Conservation (phyloP, 2,113 vertebrate species). For the Sturnus vulgaris region DNA sequence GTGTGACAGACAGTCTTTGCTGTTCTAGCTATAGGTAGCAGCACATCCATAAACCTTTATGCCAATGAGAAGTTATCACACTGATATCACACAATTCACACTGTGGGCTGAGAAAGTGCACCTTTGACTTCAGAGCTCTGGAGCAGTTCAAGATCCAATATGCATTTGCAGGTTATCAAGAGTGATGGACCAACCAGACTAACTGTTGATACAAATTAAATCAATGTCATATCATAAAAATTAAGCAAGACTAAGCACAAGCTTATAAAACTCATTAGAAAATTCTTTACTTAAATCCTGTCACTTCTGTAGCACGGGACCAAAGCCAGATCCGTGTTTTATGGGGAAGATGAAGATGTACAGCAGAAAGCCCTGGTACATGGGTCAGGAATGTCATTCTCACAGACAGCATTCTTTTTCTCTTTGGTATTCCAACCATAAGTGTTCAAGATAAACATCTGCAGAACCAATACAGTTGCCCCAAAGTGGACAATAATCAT, state of each 20-base stretch:
- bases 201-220: not conserved
- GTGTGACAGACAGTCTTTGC: not conserved
- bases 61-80: not conserved
- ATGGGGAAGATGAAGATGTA: not conserved
- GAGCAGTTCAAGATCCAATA: not conserved
- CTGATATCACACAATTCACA: not conserved
- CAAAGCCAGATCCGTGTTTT: not conserved
- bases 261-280: not conserved
- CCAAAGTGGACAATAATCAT: not conserved
- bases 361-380: not conserved
- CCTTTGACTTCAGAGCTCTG: not conserved
- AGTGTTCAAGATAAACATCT: not conserved
- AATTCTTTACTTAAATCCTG: not conserved
- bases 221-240: not conserved
- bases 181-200: not conserved
- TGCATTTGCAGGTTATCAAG: not conserved
- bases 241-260: not conserved
- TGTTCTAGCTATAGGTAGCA: not conserved
- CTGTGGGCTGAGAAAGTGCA: not conserved
- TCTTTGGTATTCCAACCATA: not conserved
- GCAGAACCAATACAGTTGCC: not conserved
- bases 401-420: not conserved
- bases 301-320: not conserved
- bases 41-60: not conserved
- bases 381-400: not conserved